A percentile compares a stretch with the other conserved stretches of the same genome.
These are phyloP conservation scores for Solenodon paradoxus DNA, from an alignment of 2,113 vertebrate genomes.

Conservation along the genomic window DNA sequence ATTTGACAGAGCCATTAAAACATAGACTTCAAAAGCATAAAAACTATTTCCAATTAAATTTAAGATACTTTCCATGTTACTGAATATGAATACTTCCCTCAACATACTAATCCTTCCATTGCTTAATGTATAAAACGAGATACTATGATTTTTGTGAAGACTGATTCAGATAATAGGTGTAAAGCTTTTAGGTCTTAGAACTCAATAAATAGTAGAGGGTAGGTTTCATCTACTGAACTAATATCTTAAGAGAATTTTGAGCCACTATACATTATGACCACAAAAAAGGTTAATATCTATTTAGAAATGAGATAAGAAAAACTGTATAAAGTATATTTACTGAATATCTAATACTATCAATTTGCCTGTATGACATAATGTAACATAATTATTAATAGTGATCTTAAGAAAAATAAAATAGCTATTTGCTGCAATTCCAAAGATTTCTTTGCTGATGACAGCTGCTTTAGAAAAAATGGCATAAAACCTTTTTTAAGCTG, in stretches of 20 bases:
- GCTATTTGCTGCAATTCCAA: not conserved
- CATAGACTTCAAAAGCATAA: not conserved
- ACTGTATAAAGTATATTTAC: not conserved
- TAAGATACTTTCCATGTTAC: not conserved
- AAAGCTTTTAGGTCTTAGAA: not conserved
- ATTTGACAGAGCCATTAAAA: not conserved
- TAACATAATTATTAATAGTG: not conserved
- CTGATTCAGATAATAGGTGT: not conserved
- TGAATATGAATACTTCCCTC: not conserved
- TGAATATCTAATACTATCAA: not conserved
- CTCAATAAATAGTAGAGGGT: not conserved
- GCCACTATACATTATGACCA: not conserved
- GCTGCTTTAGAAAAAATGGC: not conserved
- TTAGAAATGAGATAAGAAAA: not conserved
- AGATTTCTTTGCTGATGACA: not conserved
- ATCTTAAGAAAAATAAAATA: not conserved
- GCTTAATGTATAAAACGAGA: not conserved
- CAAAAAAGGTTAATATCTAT: not conserved
- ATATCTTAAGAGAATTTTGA: not conserved
- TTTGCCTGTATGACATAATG: not conserved
- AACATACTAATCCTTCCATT: not conserved
- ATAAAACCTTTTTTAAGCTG: not conserved
- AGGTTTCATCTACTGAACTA: not conserved
- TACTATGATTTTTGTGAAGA: not conserved
- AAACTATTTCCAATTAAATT: not conserved